A percentile compares a stretch with the other conserved stretches of the same genome.
phyloP scores from a whole-genome alignment of 2,888 invertebrate genomes.

The Lasioglossum calceatum region DNA sequence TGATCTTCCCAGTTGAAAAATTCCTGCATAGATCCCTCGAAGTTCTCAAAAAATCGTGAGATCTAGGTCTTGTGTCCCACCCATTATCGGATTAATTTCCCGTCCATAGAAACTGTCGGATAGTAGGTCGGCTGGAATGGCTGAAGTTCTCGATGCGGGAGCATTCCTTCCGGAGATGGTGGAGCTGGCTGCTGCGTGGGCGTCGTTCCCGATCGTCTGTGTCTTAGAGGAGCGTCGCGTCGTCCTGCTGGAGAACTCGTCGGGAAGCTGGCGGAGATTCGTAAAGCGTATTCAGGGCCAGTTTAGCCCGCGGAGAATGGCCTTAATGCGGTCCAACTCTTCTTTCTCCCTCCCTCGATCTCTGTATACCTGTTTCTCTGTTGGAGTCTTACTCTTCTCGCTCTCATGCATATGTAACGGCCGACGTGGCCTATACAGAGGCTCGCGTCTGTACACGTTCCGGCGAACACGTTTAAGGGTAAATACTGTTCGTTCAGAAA shows the following conservation, averaged over 20 bases:
- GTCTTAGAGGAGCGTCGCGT: not conserved
- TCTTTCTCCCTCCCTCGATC: not conserved
- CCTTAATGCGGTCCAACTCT: slow-evolving; percentile 58
- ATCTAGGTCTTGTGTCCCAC: too few species aligned
- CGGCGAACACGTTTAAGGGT: slow-evolving; percentile 22
- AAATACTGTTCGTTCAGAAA: slow-evolving; percentile 23
- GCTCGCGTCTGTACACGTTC: slow-evolving; percentile 11
- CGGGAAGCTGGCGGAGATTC: slow-evolving; percentile 46
- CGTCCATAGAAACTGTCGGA: not conserved
- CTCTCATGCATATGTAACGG: slow-evolving; percentile 61
- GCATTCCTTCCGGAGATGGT: not conserved
- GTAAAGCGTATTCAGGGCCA: slow-evolving; percentile 64
- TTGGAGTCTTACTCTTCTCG: not conserved
- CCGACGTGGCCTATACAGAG: slow-evolving; percentile 20
- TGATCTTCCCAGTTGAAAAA: not conserved
- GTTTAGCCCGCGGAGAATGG: slow-evolving; percentile 56
- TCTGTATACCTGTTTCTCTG: not conserved
- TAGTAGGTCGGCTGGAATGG: not conserved
- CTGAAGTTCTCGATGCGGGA: not conserved
- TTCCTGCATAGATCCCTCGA: not conserved
- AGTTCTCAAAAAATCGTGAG: too few species aligned
- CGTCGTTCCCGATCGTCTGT: slow-evolving; percentile 6
- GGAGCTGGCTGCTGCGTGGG: not conserved
- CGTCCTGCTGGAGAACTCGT: not conserved
- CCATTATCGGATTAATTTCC: not conserved